phyloP scores from a whole-genome alignment of 2,888 invertebrate species.

The Orthosia gothica region DNA sequence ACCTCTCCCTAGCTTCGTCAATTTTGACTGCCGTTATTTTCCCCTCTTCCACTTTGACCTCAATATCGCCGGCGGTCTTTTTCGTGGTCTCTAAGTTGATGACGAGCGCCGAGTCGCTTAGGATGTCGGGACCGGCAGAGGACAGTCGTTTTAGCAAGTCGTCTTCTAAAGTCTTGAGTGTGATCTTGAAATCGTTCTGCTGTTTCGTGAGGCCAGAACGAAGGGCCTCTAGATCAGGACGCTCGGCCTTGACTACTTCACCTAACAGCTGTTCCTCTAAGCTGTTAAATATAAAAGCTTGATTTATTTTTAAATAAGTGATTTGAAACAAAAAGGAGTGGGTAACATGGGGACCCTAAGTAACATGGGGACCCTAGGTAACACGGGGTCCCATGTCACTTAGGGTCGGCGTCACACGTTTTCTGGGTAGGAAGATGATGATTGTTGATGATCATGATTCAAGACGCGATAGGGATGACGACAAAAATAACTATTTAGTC shows the following conservation, averaged over 20 bases:
- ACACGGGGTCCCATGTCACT: too few relatives aligned
- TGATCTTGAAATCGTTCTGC: conserved; percentile 98
- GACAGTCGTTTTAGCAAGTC: conserved; percentile 96
- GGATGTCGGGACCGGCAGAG: conserved; percentile 97
- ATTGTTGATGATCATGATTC: too few relatives aligned
- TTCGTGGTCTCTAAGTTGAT: conserved; percentile 98
- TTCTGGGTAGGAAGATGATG: too few relatives aligned
- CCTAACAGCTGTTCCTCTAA: conserved; percentile 98
- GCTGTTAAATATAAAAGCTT: conserved; percentile 71
- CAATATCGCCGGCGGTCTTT: conserved; percentile 97
- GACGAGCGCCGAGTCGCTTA: conserved; percentile 97
- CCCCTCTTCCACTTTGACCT: conserved; percentile 96
- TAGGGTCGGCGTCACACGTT: too few relatives aligned
- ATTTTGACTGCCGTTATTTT: conserved; percentile 96
- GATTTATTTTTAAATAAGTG: neutral
- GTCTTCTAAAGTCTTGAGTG: conserved; percentile 97
- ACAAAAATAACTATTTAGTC: too few relatives aligned
- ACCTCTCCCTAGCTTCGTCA: conserved; percentile 97
- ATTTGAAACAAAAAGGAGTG: too few relatives aligned
- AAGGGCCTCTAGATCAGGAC: conserved; percentile 97
- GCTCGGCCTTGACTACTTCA: conserved; percentile 98
- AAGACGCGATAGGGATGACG: too few relatives aligned
- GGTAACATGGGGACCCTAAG: too few relatives aligned
- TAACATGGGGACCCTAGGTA: too few relatives aligned
- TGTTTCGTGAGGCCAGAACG: conserved; percentile 97